Conservation (phyloP, 2,888 invertebrate genomes). For the Hyalella azteca region DNA sequence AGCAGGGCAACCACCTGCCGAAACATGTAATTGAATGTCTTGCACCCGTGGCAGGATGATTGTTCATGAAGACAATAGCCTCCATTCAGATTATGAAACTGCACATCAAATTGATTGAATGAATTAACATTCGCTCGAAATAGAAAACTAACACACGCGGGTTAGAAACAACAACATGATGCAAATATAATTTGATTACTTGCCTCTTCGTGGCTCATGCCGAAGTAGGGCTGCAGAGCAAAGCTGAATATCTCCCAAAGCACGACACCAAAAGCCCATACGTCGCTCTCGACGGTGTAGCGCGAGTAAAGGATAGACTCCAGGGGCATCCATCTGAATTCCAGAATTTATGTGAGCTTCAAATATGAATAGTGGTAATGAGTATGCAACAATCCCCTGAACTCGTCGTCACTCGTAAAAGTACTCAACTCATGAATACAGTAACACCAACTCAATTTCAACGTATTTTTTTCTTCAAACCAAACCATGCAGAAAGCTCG, state of each 20-base stretch:
- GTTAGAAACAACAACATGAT: neutral
- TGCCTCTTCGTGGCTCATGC: constrained; percentile 96
- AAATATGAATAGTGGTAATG: too few species aligned
- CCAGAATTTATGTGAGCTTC: too few species aligned
- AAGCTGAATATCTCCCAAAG: constrained; percentile 97
- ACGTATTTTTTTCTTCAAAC: too few species aligned
- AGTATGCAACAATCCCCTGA: too few species aligned
- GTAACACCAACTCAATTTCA: too few species aligned
- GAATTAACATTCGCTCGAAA: too few species aligned
- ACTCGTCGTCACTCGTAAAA: too few species aligned
- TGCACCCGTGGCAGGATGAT: neutral
- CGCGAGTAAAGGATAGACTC: constrained; percentile 96
- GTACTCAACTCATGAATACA: too few species aligned
- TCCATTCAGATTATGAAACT: too few species aligned
- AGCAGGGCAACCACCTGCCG: constrained; percentile 75
- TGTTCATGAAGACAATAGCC: too few species aligned
- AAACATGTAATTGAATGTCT: neutral
- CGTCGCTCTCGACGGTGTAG: constrained; percentile 94
- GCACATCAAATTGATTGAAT: too few species aligned
- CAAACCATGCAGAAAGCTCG: too few species aligned
- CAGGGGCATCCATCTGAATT: constrained; percentile 89
- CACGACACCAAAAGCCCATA: constrained; percentile 96
- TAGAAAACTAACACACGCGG: neutral
- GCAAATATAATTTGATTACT: constrained; percentile 62
- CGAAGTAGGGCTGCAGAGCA: constrained; percentile 94